Percentiles rank a stretch among this genome's conserved stretches.
phyloP scores from a whole-genome alignment of 2,888 invertebrate genomes.

The Andrena hattorfiana region DNA sequence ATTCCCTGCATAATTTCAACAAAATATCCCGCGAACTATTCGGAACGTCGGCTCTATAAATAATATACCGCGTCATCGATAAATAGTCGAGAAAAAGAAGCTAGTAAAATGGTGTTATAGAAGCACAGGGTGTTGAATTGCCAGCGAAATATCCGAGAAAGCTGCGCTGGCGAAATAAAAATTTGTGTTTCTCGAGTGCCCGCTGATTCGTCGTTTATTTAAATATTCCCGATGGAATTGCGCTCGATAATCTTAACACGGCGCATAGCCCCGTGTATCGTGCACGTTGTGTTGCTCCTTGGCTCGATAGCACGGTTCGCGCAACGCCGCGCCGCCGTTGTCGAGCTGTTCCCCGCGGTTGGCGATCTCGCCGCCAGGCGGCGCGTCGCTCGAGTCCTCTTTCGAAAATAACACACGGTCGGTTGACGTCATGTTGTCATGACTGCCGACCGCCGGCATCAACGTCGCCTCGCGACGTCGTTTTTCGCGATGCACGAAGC shows the following conservation, averaged over 20 bases:
- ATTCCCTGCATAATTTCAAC: no score
- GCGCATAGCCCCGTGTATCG: slow-evolving; percentile 37
- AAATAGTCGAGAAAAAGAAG: neutral
- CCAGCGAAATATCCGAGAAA: neutral
- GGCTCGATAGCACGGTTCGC: slow-evolving; percentile 59
- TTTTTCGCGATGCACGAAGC: slow-evolving; percentile 85
- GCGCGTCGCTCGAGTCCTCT: slow-evolving; percentile 79
- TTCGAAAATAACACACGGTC: slow-evolving; percentile 85
- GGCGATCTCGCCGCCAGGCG: slow-evolving; percentile 59
- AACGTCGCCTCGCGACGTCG: slow-evolving; percentile 86
- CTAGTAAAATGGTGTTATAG: no score
- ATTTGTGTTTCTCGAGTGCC: slow-evolving; percentile 11
- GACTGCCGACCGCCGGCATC: slow-evolving; percentile 83
- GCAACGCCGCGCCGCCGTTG: slow-evolving; percentile 54
- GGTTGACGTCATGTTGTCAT: slow-evolving; percentile 84
- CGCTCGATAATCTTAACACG: slow-evolving; percentile 49
- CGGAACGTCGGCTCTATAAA: slow-evolving; percentile 23
- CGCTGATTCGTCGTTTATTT: slow-evolving; percentile 39
- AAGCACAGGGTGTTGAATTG: neutral
- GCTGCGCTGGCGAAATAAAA: neutral
- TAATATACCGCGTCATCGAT: slow-evolving; percentile 22
- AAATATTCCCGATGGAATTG: slow-evolving; percentile 40
- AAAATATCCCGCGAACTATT: slow-evolving; percentile 10
- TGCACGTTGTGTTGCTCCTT: slow-evolving; percentile 65
- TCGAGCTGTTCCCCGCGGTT: slow-evolving; percentile 65